Evolutionary conservation across 2,888 invertebrate species (phyloP).

Genomic region (Deilephila elpenor): DNA sequence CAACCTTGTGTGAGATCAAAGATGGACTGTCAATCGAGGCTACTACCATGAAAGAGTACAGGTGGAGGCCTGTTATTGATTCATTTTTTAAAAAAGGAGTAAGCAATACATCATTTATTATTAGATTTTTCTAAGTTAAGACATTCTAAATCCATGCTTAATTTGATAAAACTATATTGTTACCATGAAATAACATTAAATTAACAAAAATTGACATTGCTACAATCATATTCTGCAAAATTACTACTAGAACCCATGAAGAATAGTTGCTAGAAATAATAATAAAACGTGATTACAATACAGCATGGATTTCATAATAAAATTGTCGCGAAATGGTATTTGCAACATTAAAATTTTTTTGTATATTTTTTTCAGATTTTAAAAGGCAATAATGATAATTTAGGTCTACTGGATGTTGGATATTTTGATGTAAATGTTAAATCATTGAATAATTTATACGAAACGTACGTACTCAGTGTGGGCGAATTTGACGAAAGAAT

Average conservation of each 20-base stretch:
- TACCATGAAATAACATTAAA: no score
- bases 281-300: no score
- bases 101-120: slow-evolving; percentile 41
- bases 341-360: neutral
- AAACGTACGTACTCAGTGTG: slow-evolving; percentile 94
- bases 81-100: slow-evolving; percentile 90
- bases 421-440: slow-evolving; percentile 94
- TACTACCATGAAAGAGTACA: slow-evolving; percentile 94
- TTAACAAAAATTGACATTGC: no score
- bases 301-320: no score
- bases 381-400: slow-evolving; percentile 88
- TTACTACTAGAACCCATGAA: no score
- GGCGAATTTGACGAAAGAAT: slow-evolving; percentile 99
- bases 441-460: slow-evolving; percentile 94
- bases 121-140: no score
- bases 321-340: no score
- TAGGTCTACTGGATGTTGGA: slow-evolving; percentile 90
- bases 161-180: no score
- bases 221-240: no score
- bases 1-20: slow-evolving; percentile 91
- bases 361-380: slow-evolving; percentile 83
- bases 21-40: slow-evolving; percentile 95
- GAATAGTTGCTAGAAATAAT: no score
- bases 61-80: slow-evolving; percentile 91
- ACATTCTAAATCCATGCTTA: no score